Base-by-base conservation (phyloP, 2,797 vertebrate species). In the Falco rusticolus region DNA sequence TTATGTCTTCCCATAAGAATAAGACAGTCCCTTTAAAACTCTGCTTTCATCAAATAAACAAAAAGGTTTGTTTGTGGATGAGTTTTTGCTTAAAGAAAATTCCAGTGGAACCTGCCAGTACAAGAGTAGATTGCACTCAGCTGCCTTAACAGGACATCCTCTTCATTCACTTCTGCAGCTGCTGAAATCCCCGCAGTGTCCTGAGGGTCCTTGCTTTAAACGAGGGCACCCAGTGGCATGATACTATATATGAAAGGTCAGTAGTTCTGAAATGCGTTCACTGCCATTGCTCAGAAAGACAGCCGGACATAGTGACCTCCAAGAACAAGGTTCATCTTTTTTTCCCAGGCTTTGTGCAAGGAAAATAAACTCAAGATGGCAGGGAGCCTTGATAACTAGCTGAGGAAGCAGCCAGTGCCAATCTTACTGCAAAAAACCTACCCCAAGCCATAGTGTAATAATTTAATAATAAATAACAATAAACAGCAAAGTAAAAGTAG, bases 281-380 rank as follows among this genome's bases (percentile, higher is more conserved):
- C 9, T 88, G 45, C 48, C 47, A 34, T 17, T 69, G 69, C 82
- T 89, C 82, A 75, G 64, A 91, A 92, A 77, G 57, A 78, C 8
- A 11, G 80, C 61, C 69, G 85, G 82, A 86, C 76, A 72, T 4
- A 26, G 34, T 56, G 82, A 95, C 89, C 94, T 90, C 80, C 72
- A 90, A 90, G 69, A 88, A 71, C 19, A 94, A 86, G 34, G 64
- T 90, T 96, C 56, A 77, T 66, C 37, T 61, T 86, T 87, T 87
- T 95, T 94, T 86, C 79, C 89, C 94, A 96, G 71, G 84, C 87
- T 92, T 91, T 60, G 56, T 80, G 93, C 61, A 95, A 94, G 79
- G 95, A 93, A 94, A 96, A 94, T 81, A 95, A 96, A 94, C 82
- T 78, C 1, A 1, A 41, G 66, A 90, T 84, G 85, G 79, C 84